Percentiles rank a stretch among this genome's conserved stretches.
Conservation (phyloP, 2,113 vertebrate genomes). For the Plestiodon gilberti region DNA sequence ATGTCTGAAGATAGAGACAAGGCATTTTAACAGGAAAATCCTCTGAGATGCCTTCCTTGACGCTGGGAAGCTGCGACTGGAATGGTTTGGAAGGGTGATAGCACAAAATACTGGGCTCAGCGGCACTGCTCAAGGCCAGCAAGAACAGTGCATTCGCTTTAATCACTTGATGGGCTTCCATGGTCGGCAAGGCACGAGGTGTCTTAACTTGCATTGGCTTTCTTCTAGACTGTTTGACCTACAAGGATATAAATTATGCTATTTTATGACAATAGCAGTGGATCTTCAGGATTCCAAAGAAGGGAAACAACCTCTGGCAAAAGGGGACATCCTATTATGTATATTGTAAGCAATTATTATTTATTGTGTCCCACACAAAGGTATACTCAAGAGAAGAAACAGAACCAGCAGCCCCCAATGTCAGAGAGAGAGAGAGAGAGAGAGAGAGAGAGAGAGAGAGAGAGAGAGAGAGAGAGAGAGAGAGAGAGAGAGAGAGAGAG, state of each 20-base stretch:
- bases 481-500: no score
- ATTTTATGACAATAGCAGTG: not conserved
- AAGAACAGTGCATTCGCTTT: slow-evolving; percentile 96
- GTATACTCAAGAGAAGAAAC: not conserved
- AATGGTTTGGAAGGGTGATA: slow-evolving; percentile 92
- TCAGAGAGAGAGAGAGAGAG: no score
- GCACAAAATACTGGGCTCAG: slow-evolving; percentile 93
- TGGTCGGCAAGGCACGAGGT: slow-evolving; percentile 92
- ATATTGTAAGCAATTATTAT: not conserved
- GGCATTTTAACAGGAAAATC: slow-evolving; percentile 95
- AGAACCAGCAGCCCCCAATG: not conserved
- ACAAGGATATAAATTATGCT: slow-evolving; percentile 12
- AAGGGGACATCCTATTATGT: not conserved
- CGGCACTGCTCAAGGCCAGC: slow-evolving; percentile 94
- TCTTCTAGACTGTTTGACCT: slow-evolving; percentile 97
- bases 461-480: no score
- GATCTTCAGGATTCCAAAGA: not conserved
- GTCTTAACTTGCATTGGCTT: slow-evolving; percentile 97
- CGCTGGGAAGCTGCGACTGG: slow-evolving; percentile 92
- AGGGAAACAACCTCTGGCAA: not conserved
- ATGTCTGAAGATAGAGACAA: slow-evolving; percentile 95
- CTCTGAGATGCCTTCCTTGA: slow-evolving; percentile 96
- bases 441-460: no score
- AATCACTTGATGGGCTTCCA: slow-evolving; percentile 99
- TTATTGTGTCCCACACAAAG: not conserved